Conservation (phyloP, 2,888 invertebrate genomes). For the Icerya purchasi region DNA sequence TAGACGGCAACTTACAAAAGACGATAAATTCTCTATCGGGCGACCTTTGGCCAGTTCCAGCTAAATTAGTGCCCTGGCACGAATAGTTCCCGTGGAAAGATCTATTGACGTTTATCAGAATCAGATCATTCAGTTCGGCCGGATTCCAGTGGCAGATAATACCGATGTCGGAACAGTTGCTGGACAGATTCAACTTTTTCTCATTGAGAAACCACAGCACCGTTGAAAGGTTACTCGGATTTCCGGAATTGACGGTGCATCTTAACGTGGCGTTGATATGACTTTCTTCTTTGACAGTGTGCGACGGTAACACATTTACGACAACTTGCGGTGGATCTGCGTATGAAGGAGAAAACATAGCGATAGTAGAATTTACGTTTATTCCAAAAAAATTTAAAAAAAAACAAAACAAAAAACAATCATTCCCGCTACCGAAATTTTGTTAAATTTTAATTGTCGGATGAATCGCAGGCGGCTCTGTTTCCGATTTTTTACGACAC, state of each 20-base stretch:
- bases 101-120: conserved; percentile 65
- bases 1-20: conserved; percentile 38
- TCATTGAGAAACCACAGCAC: conserved; percentile 57
- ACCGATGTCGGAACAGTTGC: not conserved
- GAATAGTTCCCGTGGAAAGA: conserved; percentile 85
- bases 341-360: not conserved
- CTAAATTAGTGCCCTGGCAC: conserved; percentile 70
- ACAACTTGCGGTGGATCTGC: conserved; percentile 8
- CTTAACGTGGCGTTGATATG: conserved; percentile 10
- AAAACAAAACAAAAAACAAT: not conserved
- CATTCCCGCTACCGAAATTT: too few species aligned
- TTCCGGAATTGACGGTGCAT: conserved; percentile 9
- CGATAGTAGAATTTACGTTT: too few species aligned
- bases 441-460: too few species aligned
- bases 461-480: too few species aligned
- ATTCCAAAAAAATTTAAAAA: not conserved
- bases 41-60: conserved; percentile 53
- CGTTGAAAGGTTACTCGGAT: conserved; percentile 11
- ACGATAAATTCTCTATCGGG: conserved; percentile 56
- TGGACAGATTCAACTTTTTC: conserved; percentile 33
- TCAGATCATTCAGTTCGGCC: conserved; percentile 62
- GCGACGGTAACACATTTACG: not conserved
- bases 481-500: too few species aligned
- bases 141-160: conserved; percentile 4
- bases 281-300: conserved; percentile 9